Base-by-base conservation (phyloP, 2,888 invertebrate genomes). In the Amaurobius ferox region DNA sequence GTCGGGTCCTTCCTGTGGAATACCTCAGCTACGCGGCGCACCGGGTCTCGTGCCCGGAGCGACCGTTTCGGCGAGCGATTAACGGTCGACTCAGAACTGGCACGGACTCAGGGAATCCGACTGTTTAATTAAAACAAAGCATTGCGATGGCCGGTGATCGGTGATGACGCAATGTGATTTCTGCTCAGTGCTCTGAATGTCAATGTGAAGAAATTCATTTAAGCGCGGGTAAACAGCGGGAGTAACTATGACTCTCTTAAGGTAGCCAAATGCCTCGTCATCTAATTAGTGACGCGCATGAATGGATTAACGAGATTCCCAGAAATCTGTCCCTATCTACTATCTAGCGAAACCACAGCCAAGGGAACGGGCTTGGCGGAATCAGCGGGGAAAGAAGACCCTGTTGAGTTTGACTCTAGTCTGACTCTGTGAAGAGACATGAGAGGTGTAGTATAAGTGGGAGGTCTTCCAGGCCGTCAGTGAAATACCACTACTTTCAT, bases 121-220 rank as follows among this genome's bases (percentile, higher is more conserved):
- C 91, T 92, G 91, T 92, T 91, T 92, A 91, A 91, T 91, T 92
- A 94, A 91, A 92, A 92, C 91, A 92, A 90, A 92, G 91, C 90
- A 91, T 91, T 91, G 90, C 90, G 91, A 91, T 90, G 90, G 89
- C 88, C 87, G 88, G 79, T 35, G 77, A 79, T 16, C 88, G 90
- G 90, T 90, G 90, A 89, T 91, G 91, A 92, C 91, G 90, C 90
- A 90, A 90, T 92, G 91, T 91, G 91, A 91, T 92, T 92, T 92
- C 91, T 91, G 91, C 91, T 91, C 92, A 92, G 91, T 91, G 91
- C 91, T 91, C 91, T 92, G 92, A 92, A 91, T 92, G 91, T 91
- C 90, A 91, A 91, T n/a, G n/a, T n/a, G n/a, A n/a, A n/a, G n/a
- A n/a, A n/a, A n/a, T n/a, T n/a, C n/a, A n/a, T n/a, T n/a, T n/a